Percentiles rank a stretch among this genome's conserved stretches.
phyloP scores from a whole-genome alignment of 2,797 vertebrate genomes.

The Gorsachius magnificus region DNA sequence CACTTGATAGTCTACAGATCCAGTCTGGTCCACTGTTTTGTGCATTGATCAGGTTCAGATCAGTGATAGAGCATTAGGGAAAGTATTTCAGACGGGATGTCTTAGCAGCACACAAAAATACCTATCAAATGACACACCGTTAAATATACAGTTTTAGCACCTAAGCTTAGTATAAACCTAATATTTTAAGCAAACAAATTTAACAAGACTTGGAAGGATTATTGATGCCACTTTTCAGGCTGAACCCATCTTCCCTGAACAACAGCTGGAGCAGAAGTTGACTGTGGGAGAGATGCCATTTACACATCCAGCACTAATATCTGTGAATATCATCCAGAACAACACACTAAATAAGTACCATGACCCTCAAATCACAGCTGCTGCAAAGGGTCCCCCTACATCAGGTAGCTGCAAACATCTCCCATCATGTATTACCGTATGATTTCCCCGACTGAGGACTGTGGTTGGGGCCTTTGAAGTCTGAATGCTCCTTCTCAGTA shows the following conservation, averaged over 20 bases:
- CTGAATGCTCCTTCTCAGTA: not conserved
- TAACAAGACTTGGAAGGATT: not conserved
- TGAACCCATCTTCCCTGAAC: not conserved
- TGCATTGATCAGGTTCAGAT: not conserved
- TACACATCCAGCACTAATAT: not conserved
- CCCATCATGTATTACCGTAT: too few relatives aligned
- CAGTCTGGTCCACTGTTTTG: not conserved
- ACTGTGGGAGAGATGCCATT: not conserved
- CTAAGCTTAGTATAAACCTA: not conserved
- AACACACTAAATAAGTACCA: not conserved
- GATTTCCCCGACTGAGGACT: fast-evolving
- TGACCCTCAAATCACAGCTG: not conserved
- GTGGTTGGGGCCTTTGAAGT: not conserved
- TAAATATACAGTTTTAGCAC: not conserved
- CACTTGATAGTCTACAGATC: not conserved
- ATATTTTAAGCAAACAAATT: not conserved
- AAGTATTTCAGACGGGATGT: not conserved
- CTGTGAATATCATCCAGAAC: not conserved
- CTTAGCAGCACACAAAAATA: not conserved
- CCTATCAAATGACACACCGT: not conserved
- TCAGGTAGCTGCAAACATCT: not conserved
- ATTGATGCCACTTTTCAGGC: not conserved
- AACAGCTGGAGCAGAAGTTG: not conserved
- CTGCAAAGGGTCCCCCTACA: not conserved
- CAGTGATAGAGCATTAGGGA: not conserved